Conservation (phyloP, 1,140 invertebrate genomes). For the Heliconius eleuchia region DNA sequence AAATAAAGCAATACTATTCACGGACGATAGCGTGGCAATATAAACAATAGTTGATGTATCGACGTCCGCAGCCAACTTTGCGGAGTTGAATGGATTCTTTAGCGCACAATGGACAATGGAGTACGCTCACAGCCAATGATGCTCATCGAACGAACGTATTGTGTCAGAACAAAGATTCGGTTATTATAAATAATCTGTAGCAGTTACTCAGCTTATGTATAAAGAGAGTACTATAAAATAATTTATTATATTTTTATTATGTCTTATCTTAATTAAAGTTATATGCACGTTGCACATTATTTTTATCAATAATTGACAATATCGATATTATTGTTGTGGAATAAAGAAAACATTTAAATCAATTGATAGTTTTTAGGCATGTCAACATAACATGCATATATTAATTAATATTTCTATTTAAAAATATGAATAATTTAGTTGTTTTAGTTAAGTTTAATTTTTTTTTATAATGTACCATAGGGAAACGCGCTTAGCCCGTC, state of each 20-base stretch:
- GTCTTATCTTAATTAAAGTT: not conserved
- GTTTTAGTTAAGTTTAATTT: too few relatives aligned
- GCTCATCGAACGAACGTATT: conserved; percentile 47
- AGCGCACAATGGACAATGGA: conserved; percentile 67
- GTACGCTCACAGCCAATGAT: conserved; percentile 51
- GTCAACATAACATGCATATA: too few relatives aligned
- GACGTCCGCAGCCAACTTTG: conserved; percentile 39
- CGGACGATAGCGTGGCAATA: conserved; percentile 19
- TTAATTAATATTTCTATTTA: not conserved
- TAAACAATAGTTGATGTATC: conserved; percentile 34
- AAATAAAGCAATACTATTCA: conserved; percentile 31
- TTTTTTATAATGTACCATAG: not conserved
- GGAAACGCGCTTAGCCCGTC: not conserved
- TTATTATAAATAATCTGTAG: conserved; percentile 39
- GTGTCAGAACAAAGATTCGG: conserved; percentile 41
- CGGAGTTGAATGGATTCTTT: conserved; percentile 64
- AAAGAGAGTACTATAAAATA: not conserved
- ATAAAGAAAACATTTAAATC: conserved; percentile 9
- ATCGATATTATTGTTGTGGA: not conserved
- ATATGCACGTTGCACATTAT: not conserved
- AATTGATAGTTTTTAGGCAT: not conserved
- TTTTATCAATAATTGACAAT: not conserved
- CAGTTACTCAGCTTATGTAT: conserved; percentile 5
- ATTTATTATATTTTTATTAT: conserved; percentile 9
- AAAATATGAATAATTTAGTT: not conserved